Base-by-base conservation (phyloP, 1,140 invertebrate genomes). In the Proctacanthus coquilletti region DNA sequence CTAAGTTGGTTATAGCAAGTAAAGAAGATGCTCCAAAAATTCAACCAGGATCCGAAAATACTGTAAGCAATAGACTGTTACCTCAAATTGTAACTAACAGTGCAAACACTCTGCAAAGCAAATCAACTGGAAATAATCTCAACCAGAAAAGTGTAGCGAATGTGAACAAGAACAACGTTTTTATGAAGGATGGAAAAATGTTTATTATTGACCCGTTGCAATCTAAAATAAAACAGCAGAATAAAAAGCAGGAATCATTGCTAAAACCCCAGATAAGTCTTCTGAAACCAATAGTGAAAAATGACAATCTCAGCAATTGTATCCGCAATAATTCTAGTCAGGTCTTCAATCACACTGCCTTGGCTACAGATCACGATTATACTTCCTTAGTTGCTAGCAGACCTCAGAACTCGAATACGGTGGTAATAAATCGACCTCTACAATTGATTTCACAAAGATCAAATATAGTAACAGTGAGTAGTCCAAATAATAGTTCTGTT, bases 181-280 rank as follows among this genome's bases (percentile, higher is more conserved):
- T 58, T 5, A 50, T 53, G 25, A 56, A 50, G 14, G 53, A 48
- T 5, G 55, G 55, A 2, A 58, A 54, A 40, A 41, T 59, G 3
- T 58, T 50, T 23, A 52, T 59, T 5, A 54, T 59, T 8, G 56
- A 59, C 49, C 53, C 51, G 0, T 20, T 45, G 19, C 53, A 58
- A 38, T 41, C 44, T 1, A 59, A 54, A 30, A 29, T 53, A 0
- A 58, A 56, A 25, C 51, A 58, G 33, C 42, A 49, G 18, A 35
- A 29, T 10, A 15, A 45, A 33, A 6, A 58, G 48, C 56, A 59
- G 25, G 49, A 52, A 35, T 59, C 56, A 3, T n/a, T 59, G 2
- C 33, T 59, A 1, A 59, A 59, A 29, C 56, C 56, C 2, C 55
- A 59, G 35, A 15, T 50, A 0, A 56, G 49, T 39, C 34, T 55